Base-by-base conservation (phyloP, 1,140 invertebrate genomes). In the Belonocnema kinseyi region DNA sequence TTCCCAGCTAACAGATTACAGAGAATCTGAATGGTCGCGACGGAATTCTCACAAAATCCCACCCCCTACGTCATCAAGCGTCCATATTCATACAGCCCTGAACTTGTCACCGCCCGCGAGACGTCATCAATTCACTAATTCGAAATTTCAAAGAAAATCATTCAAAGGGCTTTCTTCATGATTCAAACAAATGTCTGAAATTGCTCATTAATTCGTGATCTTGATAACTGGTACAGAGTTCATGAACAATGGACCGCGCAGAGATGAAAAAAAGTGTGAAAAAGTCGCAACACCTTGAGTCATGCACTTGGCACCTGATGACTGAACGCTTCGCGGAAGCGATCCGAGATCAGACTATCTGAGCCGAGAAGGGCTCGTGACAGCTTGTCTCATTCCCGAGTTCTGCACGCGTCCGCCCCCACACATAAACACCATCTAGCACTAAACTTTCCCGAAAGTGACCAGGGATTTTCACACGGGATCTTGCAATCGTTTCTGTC, bases 41-140 rank as follows among this genome's bases (percentile, higher is more conserved):
- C 61, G 26, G 33, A 40, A 66, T 66, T 66, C 58, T 33, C 58
- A 66, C 58, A 13, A 40, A 66, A 46, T 66, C 61, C 61, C 61
- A 66, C 61, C 61, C 61, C 61, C 61, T 66, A 66, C 61, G 61
- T 66, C 61, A 66, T 66, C 61, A 46, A 46, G 33, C 61, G 61
- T 66, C 54, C 50, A 77, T 73, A 73, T 78, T 82, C 77, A 82
- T 83, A 85, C 82, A 80, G 77, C 53, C 81, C 77, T 77, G 82
- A 83, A 77, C 78, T 85, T 83, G 83, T 85, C 83, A 85, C 80
- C 83, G 82, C 78, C 84, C 81, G 83, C 82, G 80, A 83, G 84
- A 84, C 81, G 81, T 85, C 83, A 85, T 81, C 83, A 77, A 11
- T 46, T 46, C 40, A 7, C 40, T 77, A 21, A 75, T 82, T 52